These are phyloP conservation scores for Ectemnius cavifrons DNA, from an alignment of 2,888 invertebrate genomes.

Conservation along the genomic window DNA sequence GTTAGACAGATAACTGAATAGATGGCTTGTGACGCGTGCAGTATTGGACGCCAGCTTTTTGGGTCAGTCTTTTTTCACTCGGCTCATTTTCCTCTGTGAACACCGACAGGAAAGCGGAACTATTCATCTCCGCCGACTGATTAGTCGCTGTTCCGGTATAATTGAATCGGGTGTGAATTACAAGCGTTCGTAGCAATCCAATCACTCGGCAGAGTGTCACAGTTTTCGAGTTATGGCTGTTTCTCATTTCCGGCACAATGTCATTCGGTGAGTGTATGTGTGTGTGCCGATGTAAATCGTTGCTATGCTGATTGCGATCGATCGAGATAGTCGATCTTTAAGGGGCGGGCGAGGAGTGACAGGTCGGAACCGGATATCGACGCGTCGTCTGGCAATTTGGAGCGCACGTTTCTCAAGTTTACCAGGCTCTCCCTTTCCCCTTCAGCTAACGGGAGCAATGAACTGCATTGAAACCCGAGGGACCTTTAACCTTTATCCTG, in stretches of 20 bases:
- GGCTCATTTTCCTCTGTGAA: conserved; percentile 11
- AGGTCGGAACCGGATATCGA: conserved; percentile 57
- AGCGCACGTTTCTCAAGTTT: conserved; percentile 3
- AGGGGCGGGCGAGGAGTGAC: conserved; percentile 45
- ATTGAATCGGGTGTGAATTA: background rate
- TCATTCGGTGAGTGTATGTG: background rate
- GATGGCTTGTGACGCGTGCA: conserved; percentile 57
- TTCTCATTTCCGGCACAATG: no score
- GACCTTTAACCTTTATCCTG: no score
- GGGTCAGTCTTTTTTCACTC: conserved; percentile 45
- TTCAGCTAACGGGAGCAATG: background rate
- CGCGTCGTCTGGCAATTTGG: conserved; percentile 38
- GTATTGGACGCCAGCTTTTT: conserved; percentile 56
- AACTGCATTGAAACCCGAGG: background rate
- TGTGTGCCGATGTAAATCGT: conserved; percentile 3
- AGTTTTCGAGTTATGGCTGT: no score
- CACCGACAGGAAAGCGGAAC: conserved; percentile 15
- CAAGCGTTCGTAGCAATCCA: background rate
- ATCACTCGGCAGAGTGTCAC: background rate
- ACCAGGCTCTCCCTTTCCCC: background rate
- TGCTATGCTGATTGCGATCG: conserved; percentile 20
- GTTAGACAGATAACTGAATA: conserved; percentile 61
- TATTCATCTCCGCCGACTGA: conserved; percentile 32
- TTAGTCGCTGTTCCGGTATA: conserved; percentile 17
- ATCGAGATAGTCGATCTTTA: conserved; percentile 36